A percentile compares a stretch with the other conserved stretches of the same genome.
phyloP scores from a whole-genome alignment of 2,888 invertebrate genomes.

The Hypolimnas misippus region DNA sequence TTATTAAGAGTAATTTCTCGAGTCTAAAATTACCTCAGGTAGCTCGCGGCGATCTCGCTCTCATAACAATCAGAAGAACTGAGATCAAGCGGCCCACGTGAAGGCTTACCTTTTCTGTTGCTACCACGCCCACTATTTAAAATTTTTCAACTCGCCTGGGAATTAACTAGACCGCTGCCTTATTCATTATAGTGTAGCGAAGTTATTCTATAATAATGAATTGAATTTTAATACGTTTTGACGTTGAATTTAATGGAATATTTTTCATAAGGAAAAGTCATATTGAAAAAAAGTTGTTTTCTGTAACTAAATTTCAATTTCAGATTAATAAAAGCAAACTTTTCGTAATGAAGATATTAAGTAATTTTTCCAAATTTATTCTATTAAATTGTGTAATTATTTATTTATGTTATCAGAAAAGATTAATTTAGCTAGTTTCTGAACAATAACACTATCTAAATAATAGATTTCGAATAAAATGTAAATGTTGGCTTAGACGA shows the following conservation, averaged over 20 bases:
- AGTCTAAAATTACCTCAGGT: conserved; percentile 80
- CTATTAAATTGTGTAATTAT: neutral
- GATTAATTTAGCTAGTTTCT: no score
- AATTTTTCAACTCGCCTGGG: conserved; percentile 73
- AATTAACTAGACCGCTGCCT: conserved; percentile 74
- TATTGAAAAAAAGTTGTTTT: neutral
- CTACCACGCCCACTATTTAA: conserved; percentile 79
- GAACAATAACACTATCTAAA: no score
- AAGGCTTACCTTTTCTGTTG: conserved; percentile 66
- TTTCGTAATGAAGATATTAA: no score
- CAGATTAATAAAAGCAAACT: neutral
- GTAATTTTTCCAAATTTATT: no score
- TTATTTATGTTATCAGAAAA: no score
- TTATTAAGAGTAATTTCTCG: conserved; percentile 82
- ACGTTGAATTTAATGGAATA: neutral
- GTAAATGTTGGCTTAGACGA: conserved; percentile 57
- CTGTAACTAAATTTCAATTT: neutral
- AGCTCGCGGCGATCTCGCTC: conserved; percentile 71
- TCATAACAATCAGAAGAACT: conserved; percentile 59
- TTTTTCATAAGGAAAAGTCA: neutral
- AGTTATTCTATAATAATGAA: conserved; percentile 50
- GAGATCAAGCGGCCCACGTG: conserved; percentile 52
- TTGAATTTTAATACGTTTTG: neutral
- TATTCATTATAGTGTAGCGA: conserved; percentile 66
- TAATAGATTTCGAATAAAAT: neutral